Evolutionary conservation across 64 coral and sea anemone species (phyloP).

Genomic region (Dendronephthya gigantea): DNA sequence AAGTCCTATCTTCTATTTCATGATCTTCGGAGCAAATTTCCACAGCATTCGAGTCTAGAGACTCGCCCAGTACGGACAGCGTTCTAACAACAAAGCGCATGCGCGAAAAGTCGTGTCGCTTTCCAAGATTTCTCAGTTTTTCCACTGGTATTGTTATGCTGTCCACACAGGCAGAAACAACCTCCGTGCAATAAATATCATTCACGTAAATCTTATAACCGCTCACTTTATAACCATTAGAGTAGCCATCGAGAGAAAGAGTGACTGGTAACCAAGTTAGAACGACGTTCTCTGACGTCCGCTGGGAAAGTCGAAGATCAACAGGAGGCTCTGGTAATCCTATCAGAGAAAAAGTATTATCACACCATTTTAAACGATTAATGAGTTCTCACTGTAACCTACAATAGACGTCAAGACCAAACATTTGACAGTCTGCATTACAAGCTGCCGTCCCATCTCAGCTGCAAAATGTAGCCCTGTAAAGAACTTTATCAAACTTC

Average conservation of each 20-base stretch:
- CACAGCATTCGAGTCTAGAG: not conserved
- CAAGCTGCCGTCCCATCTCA: too few relatives aligned
- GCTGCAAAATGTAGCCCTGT: too few relatives aligned
- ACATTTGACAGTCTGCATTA: too few relatives aligned
- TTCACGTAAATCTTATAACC: not conserved
- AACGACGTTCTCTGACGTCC: not conserved
- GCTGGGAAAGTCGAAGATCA: not conserved
- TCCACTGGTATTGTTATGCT: not conserved
- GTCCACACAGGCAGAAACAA: not conserved
- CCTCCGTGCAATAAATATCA: constrained; percentile 1
- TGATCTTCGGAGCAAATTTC: not conserved
- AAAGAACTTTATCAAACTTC: too few relatives aligned
- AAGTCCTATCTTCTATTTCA: not conserved
- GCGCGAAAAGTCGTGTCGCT: not conserved
- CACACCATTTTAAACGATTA: too few relatives aligned
- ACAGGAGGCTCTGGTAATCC: not conserved
- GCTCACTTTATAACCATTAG: not conserved
- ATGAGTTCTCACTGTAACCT: too few relatives aligned
- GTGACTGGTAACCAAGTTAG: not conserved
- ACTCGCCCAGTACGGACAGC: not conserved
- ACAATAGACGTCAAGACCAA: too few relatives aligned
- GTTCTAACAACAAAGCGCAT: constrained; percentile 15
- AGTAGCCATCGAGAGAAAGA: not conserved
- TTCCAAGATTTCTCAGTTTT: not conserved
- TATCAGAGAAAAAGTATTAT: not conserved